A percentile compares a stretch with the other conserved stretches of the same genome.
Conservation (phyloP, 2,797 vertebrate species). For the Miichthys miiuy region DNA sequence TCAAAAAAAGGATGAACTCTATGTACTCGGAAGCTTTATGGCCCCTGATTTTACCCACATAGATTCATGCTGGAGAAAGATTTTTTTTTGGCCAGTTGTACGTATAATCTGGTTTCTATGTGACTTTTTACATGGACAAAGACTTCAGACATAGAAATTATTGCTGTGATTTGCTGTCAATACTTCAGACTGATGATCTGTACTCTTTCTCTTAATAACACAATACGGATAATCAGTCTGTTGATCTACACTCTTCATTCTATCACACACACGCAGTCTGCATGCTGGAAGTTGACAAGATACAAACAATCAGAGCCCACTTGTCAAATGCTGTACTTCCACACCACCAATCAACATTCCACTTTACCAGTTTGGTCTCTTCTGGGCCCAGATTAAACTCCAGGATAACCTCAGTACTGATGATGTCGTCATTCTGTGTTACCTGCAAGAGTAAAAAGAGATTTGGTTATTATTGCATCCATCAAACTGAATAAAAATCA, state of each 20-base stretch:
- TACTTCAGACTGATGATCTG: not conserved
- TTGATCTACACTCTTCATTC: not conserved
- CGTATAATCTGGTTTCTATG: not conserved
- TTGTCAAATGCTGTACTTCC: not conserved
- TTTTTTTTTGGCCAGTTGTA: too few relatives aligned
- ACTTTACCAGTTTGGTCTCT: conserved; percentile 93
- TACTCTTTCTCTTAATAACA: not conserved
- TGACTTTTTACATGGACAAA: not conserved
- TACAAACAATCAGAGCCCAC: not conserved
- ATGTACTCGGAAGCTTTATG: too few relatives aligned
- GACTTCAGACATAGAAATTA: too few relatives aligned
- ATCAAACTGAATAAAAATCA: not conserved
- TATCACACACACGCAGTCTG: not conserved
- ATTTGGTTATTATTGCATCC: not conserved
- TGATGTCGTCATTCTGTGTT: conserved; percentile 78
- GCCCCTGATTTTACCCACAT: too few relatives aligned
- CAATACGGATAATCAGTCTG: not conserved
- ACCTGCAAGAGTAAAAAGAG: conserved; percentile 71
- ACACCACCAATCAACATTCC: not conserved
- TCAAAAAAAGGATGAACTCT: too few relatives aligned
- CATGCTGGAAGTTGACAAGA: not conserved
- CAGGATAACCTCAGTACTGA: conserved; percentile 92
- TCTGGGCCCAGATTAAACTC: conserved; percentile 93
- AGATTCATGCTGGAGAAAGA: too few relatives aligned
- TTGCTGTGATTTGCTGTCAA: not conserved